These are phyloP conservation scores for Chaetogeoica ovagalla DNA, from an alignment of 2,888 invertebrate genomes.

Conservation along the genomic window DNA sequence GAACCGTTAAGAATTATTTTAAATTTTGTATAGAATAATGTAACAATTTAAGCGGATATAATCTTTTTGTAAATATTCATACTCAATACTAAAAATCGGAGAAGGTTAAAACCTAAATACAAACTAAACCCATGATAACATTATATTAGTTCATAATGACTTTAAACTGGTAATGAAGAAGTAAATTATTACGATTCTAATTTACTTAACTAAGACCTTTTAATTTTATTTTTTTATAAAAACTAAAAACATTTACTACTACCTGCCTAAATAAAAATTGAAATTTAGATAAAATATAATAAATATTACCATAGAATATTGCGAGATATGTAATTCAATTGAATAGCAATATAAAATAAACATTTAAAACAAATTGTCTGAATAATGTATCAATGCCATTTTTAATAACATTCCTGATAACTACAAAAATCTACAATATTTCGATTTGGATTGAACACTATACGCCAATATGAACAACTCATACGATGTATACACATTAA, in stretches of 20 bases:
- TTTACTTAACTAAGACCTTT: not conserved
- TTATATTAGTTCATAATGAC: not conserved
- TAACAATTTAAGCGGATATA: no score
- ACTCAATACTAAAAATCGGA: not conserved
- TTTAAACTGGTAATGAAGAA: not conserved
- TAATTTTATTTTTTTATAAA: not conserved
- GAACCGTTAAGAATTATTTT: not conserved
- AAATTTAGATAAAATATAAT: not conserved
- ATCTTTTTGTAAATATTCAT: not conserved
- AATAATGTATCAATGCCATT: not conserved
- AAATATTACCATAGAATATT: not conserved
- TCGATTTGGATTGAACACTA: not conserved
- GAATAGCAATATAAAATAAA: not conserved
- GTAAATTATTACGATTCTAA: not conserved
- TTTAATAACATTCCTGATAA: not conserved
- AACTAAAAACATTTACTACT: not conserved
- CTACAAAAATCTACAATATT: not conserved
- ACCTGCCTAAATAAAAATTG: no score
- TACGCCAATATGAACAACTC: not conserved
- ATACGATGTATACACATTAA: not conserved
- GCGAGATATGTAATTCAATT: not conserved
- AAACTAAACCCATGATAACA: not conserved
- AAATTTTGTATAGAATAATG: not conserved
- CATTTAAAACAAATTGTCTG: no score
- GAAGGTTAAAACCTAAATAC: not conserved